These are phyloP conservation scores for Corythaixoides concolor DNA, from an alignment of 2,113 vertebrate genomes.

Conservation along the genomic window DNA sequence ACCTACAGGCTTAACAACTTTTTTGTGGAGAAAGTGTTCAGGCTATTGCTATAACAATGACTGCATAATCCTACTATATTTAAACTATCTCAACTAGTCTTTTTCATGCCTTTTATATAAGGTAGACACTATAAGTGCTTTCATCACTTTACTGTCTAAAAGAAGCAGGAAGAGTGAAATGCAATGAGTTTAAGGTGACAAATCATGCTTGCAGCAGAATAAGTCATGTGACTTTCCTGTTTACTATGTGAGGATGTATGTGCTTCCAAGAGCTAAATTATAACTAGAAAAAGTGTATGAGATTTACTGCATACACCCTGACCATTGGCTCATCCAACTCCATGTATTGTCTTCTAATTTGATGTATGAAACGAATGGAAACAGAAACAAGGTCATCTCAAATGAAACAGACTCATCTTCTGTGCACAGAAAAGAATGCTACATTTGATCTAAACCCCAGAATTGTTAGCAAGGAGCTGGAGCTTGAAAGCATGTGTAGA, in stretches of 20 bases:
- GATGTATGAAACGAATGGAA: not conserved
- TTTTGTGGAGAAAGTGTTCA: not conserved
- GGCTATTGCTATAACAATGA: not conserved
- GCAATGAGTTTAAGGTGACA: not conserved
- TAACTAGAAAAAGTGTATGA: not conserved
- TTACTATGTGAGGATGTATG: not conserved
- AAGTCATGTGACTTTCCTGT: not conserved
- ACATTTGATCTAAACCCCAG: not conserved
- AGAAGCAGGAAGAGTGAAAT: not conserved
- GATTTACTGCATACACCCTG: not conserved
- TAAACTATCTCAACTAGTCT: not conserved
- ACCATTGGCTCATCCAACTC: not conserved
- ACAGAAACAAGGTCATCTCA: not conserved
- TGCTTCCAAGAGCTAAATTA: not conserved
- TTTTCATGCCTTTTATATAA: not conserved
- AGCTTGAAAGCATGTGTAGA: not conserved
- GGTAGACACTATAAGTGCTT: not conserved
- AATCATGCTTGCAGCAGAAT: not conserved
- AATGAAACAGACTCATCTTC: not conserved
- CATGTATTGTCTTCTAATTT: not conserved
- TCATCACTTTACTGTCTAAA: not conserved
- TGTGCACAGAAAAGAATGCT: not conserved
- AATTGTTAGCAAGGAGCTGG: not conserved
- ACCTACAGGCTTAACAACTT: not conserved
- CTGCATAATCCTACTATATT: not conserved